A percentile compares a stretch with the other conserved stretches of the same genome.
Conservation (phyloP, 2,113 vertebrate genomes). For the Urocolius indicus region DNA sequence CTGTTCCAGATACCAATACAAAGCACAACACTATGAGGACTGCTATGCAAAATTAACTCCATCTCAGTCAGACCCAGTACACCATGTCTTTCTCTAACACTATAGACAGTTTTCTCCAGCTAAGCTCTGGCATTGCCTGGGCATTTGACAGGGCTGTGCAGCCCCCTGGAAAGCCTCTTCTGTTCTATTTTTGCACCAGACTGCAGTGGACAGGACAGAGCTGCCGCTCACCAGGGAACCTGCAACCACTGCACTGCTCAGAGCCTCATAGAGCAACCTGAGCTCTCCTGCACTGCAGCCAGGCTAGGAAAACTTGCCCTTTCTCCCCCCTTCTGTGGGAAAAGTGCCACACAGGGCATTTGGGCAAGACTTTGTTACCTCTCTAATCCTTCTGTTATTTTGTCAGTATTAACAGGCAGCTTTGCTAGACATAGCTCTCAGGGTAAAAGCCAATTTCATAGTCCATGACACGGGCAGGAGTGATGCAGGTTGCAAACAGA, state of each 20-base stretch:
- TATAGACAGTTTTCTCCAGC: not conserved
- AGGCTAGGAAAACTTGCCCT: not conserved
- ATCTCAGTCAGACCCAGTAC: too few species aligned
- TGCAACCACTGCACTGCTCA: not conserved
- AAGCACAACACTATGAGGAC: too few species aligned
- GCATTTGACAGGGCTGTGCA: not conserved
- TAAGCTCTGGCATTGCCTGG: not conserved
- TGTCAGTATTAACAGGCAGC: not conserved
- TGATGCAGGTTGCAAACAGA: not conserved
- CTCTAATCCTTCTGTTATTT: not conserved
- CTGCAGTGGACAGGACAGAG: not conserved
- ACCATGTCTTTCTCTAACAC: not conserved
- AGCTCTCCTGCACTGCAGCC: fast-evolving
- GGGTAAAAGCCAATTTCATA: not conserved
- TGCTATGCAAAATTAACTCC: too few species aligned
- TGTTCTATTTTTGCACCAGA: not conserved
- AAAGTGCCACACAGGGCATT: not conserved
- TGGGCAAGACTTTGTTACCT: not conserved
- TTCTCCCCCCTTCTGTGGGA: not conserved
- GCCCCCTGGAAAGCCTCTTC: not conserved
- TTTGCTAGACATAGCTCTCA: not conserved
- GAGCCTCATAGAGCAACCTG: not conserved
- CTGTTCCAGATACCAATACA: too few species aligned
- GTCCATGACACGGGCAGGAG: fast-evolving
- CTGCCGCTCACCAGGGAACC: not conserved